Base-by-base conservation (phyloP, 2,888 invertebrate species). In the Lasioglossum leucozonium region DNA sequence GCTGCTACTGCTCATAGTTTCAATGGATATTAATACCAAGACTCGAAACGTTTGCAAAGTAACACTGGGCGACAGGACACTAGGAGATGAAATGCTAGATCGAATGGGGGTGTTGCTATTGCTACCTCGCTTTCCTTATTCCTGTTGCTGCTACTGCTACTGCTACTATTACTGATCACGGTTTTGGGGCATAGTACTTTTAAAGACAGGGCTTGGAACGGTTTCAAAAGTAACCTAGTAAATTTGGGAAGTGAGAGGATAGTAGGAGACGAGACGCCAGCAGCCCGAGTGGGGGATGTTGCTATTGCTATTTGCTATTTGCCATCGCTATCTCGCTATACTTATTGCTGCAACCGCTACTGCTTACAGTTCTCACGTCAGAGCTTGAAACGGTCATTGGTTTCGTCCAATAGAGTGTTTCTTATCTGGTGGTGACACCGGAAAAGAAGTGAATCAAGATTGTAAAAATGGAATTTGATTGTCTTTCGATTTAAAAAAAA, bases 201-300 rank as follows among this genome's bases (percentile, higher is more conserved):
- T n/a, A 55, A 55, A n/a, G 51, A n/a, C n/a, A n/a, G 51, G 10
- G 3, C n/a, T 55, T 55, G n/a, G n/a, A 22, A 51, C 3, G 22
- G 22, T 55, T 55, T n/a, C 10, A n/a, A 55, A 55, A n/a, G 69
- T 74, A 74, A 85, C 79, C 77, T 30, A 34, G 44, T 22, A 62
- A n/a, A 62, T 3, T n/a, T 22, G 0, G 10, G 95, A 82, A 42
- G 95, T 51, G 69, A 74, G 55, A 13, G 69, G 77, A 55, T 51
- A 47, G 79, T 40, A 76, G 72, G 67, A 62, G 77, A 84, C 58
- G 65, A 62, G 77, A 34, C 51, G 51, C 51, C 30, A 30, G 16
- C 30, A 16, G 30, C 65, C 71, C 72, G 75, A 22, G 18, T 65
- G 65, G 30, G 16, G 62, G 22, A 34, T 34, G 34, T 34, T 65